Percentiles rank a stretch among this genome's conserved stretches.
These are phyloP conservation scores for Coturnix japonica DNA, from an alignment of 2,113 vertebrate genomes.

Conservation along the genomic window DNA sequence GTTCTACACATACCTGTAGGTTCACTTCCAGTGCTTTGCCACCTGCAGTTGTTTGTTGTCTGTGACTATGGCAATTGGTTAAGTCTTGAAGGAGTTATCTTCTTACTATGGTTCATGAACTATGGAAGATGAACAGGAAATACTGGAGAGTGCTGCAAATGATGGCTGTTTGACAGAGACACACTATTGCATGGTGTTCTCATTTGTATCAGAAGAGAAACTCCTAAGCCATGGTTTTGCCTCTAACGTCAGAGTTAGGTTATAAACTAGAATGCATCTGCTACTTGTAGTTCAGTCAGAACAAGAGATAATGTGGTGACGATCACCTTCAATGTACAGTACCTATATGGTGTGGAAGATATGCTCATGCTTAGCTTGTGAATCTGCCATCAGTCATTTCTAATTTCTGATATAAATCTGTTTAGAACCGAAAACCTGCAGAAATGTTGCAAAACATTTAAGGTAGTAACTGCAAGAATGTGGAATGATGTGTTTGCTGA, in stretches of 20 bases:
- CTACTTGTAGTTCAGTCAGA: neutral
- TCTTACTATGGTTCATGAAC: neutral
- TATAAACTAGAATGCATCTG: neutral
- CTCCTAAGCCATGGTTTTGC: neutral
- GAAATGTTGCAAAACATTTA: neutral
- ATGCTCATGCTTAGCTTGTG: neutral
- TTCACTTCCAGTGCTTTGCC: neutral
- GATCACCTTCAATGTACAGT: neutral
- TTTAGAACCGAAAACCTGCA: neutral
- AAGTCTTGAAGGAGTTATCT: neutral
- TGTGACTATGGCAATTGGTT: neutral
- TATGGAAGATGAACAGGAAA: too few relatives aligned
- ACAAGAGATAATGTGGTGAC: neutral
- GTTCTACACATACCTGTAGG: neutral
- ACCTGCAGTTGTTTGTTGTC: neutral
- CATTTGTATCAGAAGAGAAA: neutral
- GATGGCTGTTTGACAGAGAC: neutral
- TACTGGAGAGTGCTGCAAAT: neutral
- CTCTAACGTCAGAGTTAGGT: neutral
- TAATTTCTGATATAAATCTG: neutral
- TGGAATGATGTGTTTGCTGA: neutral
- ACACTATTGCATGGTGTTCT: neutral
- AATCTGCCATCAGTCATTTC: neutral
- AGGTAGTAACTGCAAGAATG: neutral
- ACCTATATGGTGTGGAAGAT: too few relatives aligned